Percentiles rank a stretch among this genome's conserved stretches.
Evolutionary conservation across 2,113 vertebrate genomes (phyloP).

Genomic region (Pterocles gutturalis): DNA sequence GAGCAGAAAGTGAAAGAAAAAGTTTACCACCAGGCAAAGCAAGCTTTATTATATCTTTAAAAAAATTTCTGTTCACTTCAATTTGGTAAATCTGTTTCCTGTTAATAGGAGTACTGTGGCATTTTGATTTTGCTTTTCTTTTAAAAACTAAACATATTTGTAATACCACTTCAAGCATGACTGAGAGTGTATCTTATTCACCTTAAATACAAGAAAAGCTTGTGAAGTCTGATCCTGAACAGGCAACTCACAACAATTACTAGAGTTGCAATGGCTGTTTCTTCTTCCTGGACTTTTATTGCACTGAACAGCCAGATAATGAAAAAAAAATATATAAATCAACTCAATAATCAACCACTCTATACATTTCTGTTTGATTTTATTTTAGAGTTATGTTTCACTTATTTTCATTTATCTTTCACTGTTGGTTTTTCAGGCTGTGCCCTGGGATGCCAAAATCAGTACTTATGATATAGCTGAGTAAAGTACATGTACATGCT

Average conservation of each 20-base stretch:
- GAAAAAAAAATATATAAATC: not conserved
- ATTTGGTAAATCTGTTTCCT: not conserved
- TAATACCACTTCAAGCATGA: not conserved
- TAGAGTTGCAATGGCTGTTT: not conserved
- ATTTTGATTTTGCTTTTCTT: not conserved
- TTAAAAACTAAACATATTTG: not conserved
- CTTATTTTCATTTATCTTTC: not conserved
- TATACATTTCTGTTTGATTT: not conserved
- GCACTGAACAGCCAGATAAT: not conserved
- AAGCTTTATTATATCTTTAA: not conserved
- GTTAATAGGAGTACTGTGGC: not conserved
- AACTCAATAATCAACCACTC: not conserved
- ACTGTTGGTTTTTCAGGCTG: not conserved
- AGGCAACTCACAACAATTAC: not conserved
- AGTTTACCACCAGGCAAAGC: not conserved
- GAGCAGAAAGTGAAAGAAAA: not conserved
- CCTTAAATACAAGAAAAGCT: not conserved
- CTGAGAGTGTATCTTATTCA: not conserved
- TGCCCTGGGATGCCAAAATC: not conserved
- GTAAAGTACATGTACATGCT: not conserved
- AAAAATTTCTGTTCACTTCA: not conserved
- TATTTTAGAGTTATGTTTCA: not conserved
- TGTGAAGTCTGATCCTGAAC: not conserved
- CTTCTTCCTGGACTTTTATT: not conserved
- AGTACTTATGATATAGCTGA: not conserved